Evolutionary conservation across 1,140 invertebrate genomes (phyloP).

Genomic region (Cylas formicarius): DNA sequence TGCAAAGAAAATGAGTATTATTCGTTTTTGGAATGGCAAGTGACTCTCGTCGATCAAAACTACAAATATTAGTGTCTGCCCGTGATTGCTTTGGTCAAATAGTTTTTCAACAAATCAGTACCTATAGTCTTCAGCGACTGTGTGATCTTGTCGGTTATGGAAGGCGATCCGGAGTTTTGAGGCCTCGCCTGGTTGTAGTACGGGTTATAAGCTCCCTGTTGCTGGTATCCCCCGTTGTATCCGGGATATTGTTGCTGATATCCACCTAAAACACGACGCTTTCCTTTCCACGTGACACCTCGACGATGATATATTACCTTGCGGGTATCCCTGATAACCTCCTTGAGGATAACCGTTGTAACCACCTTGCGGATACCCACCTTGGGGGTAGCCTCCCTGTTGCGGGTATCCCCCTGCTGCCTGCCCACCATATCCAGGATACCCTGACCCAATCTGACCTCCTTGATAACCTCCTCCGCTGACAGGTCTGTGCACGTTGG

Average conservation of each 20-base stretch:
- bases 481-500: conserved; percentile 13
- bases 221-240: conserved; percentile 19
- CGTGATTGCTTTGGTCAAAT: conserved; percentile 15
- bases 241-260: no score
- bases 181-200: conserved; percentile 17
- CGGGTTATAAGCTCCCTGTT: conserved; percentile 12
- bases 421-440: conserved; percentile 18
- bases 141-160: conserved; percentile 20
- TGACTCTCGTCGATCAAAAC: no score
- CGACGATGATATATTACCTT: conserved; percentile 11
- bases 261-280: no score
- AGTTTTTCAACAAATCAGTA: conserved; percentile 26
- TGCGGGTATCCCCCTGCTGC: conserved; percentile 21
- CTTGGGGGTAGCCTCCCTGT: conserved; percentile 20
- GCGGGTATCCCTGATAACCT: conserved; percentile 6
- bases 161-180: conserved; percentile 12
- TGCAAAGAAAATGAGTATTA: no score
- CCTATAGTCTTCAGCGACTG: conserved; percentile 20
- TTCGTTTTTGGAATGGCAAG: background rate
- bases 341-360: conserved; percentile 13
- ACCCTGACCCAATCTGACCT: conserved; percentile 21
- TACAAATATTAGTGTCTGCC: conserved; percentile 8
- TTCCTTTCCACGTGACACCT: no score
- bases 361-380: conserved; percentile 19
- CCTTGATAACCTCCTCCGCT: conserved; percentile 24